These are phyloP conservation scores for Actinemys pallida DNA, from an alignment of 2,113 vertebrate species.

Conservation along the genomic window DNA sequence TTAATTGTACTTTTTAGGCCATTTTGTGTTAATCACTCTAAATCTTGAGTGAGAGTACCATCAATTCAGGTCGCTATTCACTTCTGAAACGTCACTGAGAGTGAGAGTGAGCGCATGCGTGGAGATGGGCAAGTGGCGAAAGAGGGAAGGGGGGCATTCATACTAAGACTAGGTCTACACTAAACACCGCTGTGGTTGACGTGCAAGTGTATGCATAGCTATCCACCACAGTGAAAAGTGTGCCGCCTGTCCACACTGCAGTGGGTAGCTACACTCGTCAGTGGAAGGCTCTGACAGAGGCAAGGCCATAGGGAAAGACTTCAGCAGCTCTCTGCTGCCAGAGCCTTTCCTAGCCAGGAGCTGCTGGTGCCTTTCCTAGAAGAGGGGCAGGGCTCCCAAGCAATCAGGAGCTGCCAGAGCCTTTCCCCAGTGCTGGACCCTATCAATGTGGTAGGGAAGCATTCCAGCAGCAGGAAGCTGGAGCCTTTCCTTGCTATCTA, in stretches of 20 bases:
- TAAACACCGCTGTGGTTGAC: too few species aligned
- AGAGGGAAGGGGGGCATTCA: not conserved
- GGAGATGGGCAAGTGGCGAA: not conserved
- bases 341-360: too few species aligned
- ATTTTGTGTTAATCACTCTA: not conserved
- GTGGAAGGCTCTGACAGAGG: too few species aligned
- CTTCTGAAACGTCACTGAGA: not conserved
- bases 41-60: not conserved
- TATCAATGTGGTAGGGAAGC: not conserved
- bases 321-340: too few species aligned
- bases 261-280: too few species aligned
- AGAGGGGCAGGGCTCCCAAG: not conserved
- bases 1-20: not conserved
- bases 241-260: too few species aligned
- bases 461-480: not conserved
- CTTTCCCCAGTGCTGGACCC: not conserved
- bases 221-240: too few species aligned
- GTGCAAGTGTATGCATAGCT: too few species aligned
- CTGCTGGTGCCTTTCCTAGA: not conserved
- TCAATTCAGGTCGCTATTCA: not conserved
- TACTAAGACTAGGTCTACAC: not conserved
- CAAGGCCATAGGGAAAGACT: too few species aligned
- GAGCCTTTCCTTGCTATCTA: too few species aligned
- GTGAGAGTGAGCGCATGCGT: too few species aligned
- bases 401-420: not conserved